Conservation (phyloP, 30 jellyfish, hydroid and myxozoan species). For the Pelagia noctiluca region DNA sequence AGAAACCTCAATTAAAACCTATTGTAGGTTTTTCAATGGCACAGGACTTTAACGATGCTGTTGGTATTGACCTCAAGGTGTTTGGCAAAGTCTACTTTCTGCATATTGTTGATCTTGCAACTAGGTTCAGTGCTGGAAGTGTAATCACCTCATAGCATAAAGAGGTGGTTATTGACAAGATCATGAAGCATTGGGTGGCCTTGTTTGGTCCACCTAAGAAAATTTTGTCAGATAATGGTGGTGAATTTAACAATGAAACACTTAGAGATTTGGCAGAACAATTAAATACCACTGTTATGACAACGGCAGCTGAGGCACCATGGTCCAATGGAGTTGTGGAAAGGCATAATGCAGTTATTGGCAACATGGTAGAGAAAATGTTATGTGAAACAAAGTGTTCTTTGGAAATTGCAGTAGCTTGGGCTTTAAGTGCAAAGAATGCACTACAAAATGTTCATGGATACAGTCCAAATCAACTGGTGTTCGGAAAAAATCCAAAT, state of each 20-base stretch:
- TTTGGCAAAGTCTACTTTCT: not conserved
- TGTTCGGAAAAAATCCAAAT: slow-evolving; percentile 50
- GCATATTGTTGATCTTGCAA: not conserved
- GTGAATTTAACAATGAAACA: slow-evolving; percentile 36
- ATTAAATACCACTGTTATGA: not conserved
- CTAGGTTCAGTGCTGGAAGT: not conserved
- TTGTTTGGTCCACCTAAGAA: slow-evolving; percentile 17
- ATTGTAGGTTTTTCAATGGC: not conserved
- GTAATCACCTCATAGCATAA: not conserved
- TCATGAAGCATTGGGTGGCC: not conserved
- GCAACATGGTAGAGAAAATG: slow-evolving; percentile 11
- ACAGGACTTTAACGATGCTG: too few species aligned
- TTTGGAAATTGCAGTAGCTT: too few species aligned
- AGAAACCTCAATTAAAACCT: not conserved
- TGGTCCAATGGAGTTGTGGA: slow-evolving; percentile 59
- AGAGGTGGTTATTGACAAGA: not conserved
- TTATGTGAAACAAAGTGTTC: slow-evolving; percentile 12
- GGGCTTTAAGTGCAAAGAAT: slow-evolving; percentile 47
- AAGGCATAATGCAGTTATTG: slow-evolving; percentile 38
- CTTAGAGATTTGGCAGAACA: slow-evolving; percentile 29
- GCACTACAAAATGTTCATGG: slow-evolving; percentile 21
- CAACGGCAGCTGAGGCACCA: slow-evolving; percentile 64
- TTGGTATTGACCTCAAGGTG: not conserved
- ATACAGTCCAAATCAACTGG: slow-evolving; percentile 39
- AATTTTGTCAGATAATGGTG: slow-evolving; percentile 53